phyloP scores from a whole-genome alignment of 2,113 vertebrate species.

The Pangasianodon hypophthalmus region DNA sequence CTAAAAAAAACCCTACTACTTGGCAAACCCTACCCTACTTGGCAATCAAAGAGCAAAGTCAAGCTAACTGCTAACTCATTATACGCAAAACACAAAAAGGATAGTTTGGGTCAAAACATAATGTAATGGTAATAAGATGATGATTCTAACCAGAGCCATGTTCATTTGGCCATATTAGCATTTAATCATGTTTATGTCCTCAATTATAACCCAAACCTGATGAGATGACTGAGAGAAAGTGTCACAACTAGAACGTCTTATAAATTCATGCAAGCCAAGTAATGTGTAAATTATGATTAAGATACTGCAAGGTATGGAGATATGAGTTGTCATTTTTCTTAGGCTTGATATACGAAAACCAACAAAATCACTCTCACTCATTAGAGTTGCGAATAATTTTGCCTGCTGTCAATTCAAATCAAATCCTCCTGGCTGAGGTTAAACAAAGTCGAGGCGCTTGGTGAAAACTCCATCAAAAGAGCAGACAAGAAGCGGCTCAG shows the following conservation, averaged over 20 bases:
- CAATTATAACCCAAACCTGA: neutral
- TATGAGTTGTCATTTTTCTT: neutral
- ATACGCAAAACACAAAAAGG: too few relatives aligned
- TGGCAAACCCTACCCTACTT: too few relatives aligned
- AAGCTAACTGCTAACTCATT: too few relatives aligned
- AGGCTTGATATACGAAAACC: neutral
- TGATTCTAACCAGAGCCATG: neutral
- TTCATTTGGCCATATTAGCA: neutral
- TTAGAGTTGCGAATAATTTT: neutral
- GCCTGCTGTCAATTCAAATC: neutral
- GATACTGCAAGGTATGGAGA: neutral
- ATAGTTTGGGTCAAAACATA: too few relatives aligned
- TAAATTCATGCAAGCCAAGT: neutral
- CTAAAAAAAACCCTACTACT: too few relatives aligned
- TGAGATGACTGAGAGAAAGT: neutral
- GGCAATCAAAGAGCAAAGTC: too few relatives aligned
- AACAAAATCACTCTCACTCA: neutral
- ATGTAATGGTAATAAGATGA: too few relatives aligned
- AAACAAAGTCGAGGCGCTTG: neutral
- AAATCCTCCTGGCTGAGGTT: neutral
- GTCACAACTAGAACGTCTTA: neutral
- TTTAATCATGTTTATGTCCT: neutral
- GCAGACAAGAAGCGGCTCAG: slow-evolving; percentile 4
- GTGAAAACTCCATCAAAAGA: neutral
- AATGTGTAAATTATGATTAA: neutral